A percentile compares a stretch with the other conserved stretches of the same genome.
phyloP scores from a whole-genome alignment of 1,140 invertebrate species.

The Propsilocerus akamusi region DNA sequence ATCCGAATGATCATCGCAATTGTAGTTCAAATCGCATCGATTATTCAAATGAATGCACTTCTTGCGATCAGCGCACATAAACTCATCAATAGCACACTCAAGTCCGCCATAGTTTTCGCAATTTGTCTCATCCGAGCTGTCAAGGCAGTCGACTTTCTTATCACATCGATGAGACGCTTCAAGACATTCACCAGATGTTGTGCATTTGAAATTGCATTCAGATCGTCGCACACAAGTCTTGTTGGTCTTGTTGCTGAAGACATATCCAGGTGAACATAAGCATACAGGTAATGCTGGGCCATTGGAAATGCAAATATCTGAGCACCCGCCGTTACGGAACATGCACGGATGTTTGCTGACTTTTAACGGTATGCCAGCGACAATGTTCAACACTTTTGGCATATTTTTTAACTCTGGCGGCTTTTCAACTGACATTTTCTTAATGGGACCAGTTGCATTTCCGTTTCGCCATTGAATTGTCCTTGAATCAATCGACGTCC shows the following conservation, averaged over 20 bases:
- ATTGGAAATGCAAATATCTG: slow-evolving; percentile 42
- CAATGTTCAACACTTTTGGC: slow-evolving; percentile 4
- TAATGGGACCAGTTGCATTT: slow-evolving; percentile 18
- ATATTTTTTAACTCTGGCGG: background rate
- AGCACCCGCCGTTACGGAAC: slow-evolving; percentile 44
- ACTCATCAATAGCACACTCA: slow-evolving; percentile 33
- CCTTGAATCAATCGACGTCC: slow-evolving; percentile 30
- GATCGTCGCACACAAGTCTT: slow-evolving; percentile 28
- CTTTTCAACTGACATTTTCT: slow-evolving; percentile 15
- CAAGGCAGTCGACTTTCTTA: slow-evolving; percentile 41
- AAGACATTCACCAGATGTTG: slow-evolving; percentile 44
- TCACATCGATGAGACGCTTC: slow-evolving; percentile 42
- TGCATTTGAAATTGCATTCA: slow-evolving; percentile 32
- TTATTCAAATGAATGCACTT: slow-evolving; percentile 26
- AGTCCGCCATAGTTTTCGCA: slow-evolving; percentile 27
- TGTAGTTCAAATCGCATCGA: slow-evolving; percentile 50
- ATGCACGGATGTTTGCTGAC: slow-evolving; percentile 33
- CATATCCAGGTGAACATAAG: slow-evolving; percentile 37
- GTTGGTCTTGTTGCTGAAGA: slow-evolving; percentile 25
- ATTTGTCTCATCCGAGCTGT: slow-evolving; percentile 44
- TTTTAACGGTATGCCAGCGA: slow-evolving; percentile 7
- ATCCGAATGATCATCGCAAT: slow-evolving; percentile 60
- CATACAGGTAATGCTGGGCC: slow-evolving; percentile 24
- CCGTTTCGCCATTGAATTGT: slow-evolving; percentile 39
- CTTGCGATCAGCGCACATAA: slow-evolving; percentile 32